Evolutionary conservation across 2,888 invertebrate genomes (phyloP).

Genomic region (Aphrophora alni): DNA sequence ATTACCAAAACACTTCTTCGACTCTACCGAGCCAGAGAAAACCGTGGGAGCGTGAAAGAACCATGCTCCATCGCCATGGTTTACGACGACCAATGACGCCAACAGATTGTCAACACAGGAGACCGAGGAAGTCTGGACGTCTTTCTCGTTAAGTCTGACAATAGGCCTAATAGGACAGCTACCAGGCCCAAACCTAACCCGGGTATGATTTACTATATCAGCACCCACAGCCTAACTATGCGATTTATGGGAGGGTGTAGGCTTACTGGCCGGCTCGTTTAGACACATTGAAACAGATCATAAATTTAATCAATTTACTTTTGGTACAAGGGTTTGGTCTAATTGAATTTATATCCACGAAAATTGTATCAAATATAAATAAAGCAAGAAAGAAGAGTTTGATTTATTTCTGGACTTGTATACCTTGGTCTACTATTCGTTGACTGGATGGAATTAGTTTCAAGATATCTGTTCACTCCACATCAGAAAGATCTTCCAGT

Average conservation of each 20-base stretch:
- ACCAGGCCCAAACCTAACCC: slow-evolving; percentile 26
- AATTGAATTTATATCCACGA: not conserved
- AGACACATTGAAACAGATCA: not conserved
- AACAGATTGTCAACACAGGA: not conserved
- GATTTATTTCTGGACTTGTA: too few relatives aligned
- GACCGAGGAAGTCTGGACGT: not conserved
- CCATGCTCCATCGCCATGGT: not conserved
- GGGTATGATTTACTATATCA: slow-evolving; percentile 19
- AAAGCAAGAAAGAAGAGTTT: too few relatives aligned
- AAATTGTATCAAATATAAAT: not conserved
- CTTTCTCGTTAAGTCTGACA: slow-evolving; percentile 28
- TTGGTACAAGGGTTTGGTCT: not conserved
- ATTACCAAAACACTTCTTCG: not conserved
- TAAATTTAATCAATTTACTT: slow-evolving; percentile 4
- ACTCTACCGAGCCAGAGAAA: too few relatives aligned
- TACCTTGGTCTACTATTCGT: too few relatives aligned
- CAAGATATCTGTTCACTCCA: too few relatives aligned
- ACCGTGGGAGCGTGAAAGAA: not conserved
- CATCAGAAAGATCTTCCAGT: too few relatives aligned
- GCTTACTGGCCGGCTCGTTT: too few relatives aligned
- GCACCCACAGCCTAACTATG: not conserved
- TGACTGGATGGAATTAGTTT: too few relatives aligned
- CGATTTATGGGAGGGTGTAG: too few relatives aligned
- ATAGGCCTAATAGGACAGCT: slow-evolving; percentile 36
- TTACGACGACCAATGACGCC: not conserved